phyloP scores from a whole-genome alignment of 2,797 vertebrate species.

The Paratrypauchen microcephalus region DNA sequence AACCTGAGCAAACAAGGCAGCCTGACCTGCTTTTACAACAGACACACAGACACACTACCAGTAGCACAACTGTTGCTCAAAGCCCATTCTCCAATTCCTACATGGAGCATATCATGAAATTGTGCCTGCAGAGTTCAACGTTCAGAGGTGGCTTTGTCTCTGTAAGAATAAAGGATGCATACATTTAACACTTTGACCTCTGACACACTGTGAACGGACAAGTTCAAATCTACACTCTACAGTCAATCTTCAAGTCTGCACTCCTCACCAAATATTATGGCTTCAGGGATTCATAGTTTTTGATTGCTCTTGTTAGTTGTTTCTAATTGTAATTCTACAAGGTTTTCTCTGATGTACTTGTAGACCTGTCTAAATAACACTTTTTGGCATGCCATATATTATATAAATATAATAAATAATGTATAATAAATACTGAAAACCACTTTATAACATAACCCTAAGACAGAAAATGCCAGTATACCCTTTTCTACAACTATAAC shows the following conservation, averaged over 20 bases:
- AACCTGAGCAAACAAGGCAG: slow-evolving; percentile 66
- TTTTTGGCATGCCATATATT: not conserved
- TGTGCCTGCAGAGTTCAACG: slow-evolving; percentile 13
- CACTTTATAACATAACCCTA: not conserved
- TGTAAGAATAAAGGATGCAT: not conserved
- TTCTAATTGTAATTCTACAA: not conserved
- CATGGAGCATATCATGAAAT: slow-evolving; percentile 5
- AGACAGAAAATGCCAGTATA: not conserved
- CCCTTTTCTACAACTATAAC: no score
- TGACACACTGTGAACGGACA: slow-evolving; percentile 5
- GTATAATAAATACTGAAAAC: not conserved
- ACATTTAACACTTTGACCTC: not conserved
- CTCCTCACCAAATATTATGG: not conserved
- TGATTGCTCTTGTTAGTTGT: not conserved
- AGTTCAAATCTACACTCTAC: not conserved
- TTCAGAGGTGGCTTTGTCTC: slow-evolving; percentile 5
- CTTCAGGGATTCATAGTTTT: not conserved
- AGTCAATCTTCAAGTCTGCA: not conserved
- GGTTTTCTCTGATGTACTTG: not conserved
- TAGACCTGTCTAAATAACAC: not conserved
- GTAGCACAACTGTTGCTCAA: slow-evolving; percentile 6
- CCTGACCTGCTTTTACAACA: slow-evolving; percentile 69
- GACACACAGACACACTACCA: slow-evolving; percentile 16
- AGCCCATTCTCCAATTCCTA: slow-evolving; percentile 7
- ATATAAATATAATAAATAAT: not conserved